Evolutionary conservation across 1,140 invertebrate genomes (phyloP).

Genomic region (Leptoteleia sp.): DNA sequence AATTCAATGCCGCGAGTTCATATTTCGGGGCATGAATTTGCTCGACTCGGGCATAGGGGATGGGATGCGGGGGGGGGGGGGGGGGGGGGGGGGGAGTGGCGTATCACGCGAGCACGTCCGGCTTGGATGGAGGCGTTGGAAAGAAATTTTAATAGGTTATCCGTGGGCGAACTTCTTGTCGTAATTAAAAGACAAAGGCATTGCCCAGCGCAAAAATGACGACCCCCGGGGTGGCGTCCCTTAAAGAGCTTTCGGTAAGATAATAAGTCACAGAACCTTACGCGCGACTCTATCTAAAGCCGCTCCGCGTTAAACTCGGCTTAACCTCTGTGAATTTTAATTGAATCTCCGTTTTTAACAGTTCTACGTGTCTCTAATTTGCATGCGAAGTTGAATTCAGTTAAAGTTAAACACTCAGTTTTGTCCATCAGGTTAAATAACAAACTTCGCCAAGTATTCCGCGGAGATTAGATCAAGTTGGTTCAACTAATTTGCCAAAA

Average conservation of each 20-base stretch:
- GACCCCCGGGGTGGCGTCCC: conserved; percentile 25
- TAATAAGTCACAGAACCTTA: conserved; percentile 66
- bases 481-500: conserved; percentile 50
- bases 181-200: conserved; percentile 56
- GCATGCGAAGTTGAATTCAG: conserved; percentile 64
- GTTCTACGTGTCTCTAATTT: conserved; percentile 66
- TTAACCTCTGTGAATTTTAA: conserved; percentile 69
- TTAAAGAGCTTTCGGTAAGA: conserved; percentile 63
- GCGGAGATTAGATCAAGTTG: conserved; percentile 52
- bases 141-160: conserved; percentile 37
- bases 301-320: conserved; percentile 64
- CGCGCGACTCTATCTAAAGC: conserved; percentile 64
- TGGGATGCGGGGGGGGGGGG: no score
- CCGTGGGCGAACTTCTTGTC: conserved; percentile 26
- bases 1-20: no score
- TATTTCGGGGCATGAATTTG: not conserved
- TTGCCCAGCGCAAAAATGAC: conserved; percentile 31
- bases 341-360: conserved; percentile 68
- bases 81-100: no score
- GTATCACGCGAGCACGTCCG: not conserved
- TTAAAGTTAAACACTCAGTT: conserved; percentile 63
- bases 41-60: not conserved
- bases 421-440: conserved; percentile 59
- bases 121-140: conserved; percentile 3
- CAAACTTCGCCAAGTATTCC: conserved; percentile 56